Evolutionary conservation across 2,797 vertebrate genomes (phyloP).

Genomic region (Scyliorhinus canicula): DNA sequence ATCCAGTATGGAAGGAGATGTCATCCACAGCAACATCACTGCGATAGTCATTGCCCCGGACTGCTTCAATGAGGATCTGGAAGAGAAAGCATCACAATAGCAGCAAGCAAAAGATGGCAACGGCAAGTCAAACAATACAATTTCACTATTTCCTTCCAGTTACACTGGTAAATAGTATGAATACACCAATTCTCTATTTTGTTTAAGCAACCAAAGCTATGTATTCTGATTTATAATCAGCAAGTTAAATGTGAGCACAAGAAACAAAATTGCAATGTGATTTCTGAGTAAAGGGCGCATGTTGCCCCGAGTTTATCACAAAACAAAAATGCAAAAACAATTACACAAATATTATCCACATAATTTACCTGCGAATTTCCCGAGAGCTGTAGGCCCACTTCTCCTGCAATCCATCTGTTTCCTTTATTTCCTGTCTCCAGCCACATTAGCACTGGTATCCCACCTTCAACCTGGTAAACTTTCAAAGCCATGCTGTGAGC

Average conservation of each 20-base stretch:
- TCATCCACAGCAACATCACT: constrained; percentile 74
- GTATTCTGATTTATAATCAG: not conserved
- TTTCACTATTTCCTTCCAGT: not conserved
- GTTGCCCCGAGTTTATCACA: not conserved
- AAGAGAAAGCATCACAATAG: constrained; percentile 32
- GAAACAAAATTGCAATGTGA: no score
- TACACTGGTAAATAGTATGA: not conserved
- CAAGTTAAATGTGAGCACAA: not conserved
- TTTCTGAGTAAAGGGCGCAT: not conserved
- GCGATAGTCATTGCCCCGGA: constrained; percentile 57
- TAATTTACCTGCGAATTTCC: constrained; percentile 37
- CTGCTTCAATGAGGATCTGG: constrained; percentile 69
- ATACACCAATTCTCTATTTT: not conserved
- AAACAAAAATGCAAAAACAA: no score
- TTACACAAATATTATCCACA: not conserved
- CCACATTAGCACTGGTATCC: constrained; percentile 53
- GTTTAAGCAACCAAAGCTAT: not conserved
- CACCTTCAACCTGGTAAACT: constrained; percentile 50
- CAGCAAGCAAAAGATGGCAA: not conserved
- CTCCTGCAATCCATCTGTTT: constrained; percentile 55
- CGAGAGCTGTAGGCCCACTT: constrained; percentile 49
- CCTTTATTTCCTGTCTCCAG: constrained; percentile 55
- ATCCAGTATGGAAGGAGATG: constrained; percentile 55
- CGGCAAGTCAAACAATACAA: not conserved
- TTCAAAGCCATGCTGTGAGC: constrained; percentile 59